Percentiles rank a stretch among this genome's conserved stretches.
Evolutionary conservation across 2,888 invertebrate species (phyloP).

Genomic region (Gasteruption jaculator): DNA sequence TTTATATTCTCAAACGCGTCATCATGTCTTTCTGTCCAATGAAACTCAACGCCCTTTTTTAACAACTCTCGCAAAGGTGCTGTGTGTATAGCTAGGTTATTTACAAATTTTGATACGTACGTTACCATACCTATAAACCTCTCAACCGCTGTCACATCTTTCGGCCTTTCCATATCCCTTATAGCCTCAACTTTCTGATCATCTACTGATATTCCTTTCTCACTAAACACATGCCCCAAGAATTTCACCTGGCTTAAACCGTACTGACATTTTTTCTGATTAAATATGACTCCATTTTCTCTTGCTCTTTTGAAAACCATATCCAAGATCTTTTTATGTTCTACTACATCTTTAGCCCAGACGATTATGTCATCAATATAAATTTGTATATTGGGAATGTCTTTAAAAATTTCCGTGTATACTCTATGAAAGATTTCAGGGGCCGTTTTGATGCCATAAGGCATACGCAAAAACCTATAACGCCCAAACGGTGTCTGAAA

Average conservation of each 20-base stretch:
- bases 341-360: constrained; percentile 16
- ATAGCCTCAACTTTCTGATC: constrained; percentile 16
- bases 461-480: constrained; percentile 30
- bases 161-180: constrained; percentile 17
- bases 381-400: constrained; percentile 19
- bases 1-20: constrained; percentile 20
- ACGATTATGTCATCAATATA: constrained; percentile 25
- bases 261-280: constrained; percentile 18
- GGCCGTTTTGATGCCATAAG: constrained; percentile 26
- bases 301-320: constrained; percentile 12
- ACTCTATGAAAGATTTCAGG: constrained; percentile 23
- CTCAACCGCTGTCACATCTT: constrained; percentile 16
- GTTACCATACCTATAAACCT: constrained; percentile 22
- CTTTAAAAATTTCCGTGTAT: constrained; percentile 21
- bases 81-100: constrained; percentile 15
- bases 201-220: constrained; percentile 16
- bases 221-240: constrained; percentile 18
- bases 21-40: constrained; percentile 17
- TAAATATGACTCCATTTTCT: constrained; percentile 17
- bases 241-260: constrained; percentile 16
- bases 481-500: constrained; percentile 35
- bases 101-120: constrained; percentile 21
- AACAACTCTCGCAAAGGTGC: constrained; percentile 16
- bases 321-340: constrained; percentile 16
- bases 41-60: constrained; percentile 17